phyloP scores from a whole-genome alignment of 2,797 vertebrate genomes.

The Corythornis leucogaster region DNA sequence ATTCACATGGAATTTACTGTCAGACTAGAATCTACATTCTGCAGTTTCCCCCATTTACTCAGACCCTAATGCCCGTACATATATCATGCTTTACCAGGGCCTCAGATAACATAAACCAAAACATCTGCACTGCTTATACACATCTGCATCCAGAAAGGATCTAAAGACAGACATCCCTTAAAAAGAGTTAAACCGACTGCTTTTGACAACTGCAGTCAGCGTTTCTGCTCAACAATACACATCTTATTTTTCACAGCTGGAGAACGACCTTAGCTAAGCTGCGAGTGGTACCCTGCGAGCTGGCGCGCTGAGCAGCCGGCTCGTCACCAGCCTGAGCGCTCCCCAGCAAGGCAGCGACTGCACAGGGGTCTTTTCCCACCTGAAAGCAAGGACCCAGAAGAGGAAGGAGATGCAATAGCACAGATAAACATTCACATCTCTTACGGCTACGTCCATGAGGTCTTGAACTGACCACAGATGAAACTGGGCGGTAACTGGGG shows the following conservation, averaged over 20 bases:
- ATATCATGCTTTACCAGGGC: too few species aligned
- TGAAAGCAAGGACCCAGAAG: not conserved
- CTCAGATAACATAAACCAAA: not conserved
- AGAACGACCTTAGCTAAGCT: not conserved
- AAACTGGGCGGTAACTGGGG: not conserved
- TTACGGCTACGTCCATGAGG: accelerated
- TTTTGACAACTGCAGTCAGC: not conserved
- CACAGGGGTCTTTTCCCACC: not conserved
- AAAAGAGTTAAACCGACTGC: accelerated
- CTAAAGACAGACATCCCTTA: not conserved
- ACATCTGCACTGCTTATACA: not conserved
- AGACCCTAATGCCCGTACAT: not conserved
- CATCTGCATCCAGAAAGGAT: not conserved
- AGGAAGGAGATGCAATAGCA: not conserved
- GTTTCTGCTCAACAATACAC: not conserved
- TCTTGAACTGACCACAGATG: not conserved
- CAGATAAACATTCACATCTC: accelerated
- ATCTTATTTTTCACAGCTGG: accelerated
- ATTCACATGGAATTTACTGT: not conserved
- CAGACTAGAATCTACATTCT: not conserved
- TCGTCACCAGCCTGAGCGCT: accelerated
- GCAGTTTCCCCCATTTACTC: not conserved
- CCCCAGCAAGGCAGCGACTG: not conserved
- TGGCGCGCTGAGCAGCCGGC: accelerated
- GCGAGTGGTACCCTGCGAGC: accelerated